Evolutionary conservation across 2,797 vertebrate species (phyloP), one percentile per base, ranked within the genome.

Genomic region (Todus mexicanus): DNA sequence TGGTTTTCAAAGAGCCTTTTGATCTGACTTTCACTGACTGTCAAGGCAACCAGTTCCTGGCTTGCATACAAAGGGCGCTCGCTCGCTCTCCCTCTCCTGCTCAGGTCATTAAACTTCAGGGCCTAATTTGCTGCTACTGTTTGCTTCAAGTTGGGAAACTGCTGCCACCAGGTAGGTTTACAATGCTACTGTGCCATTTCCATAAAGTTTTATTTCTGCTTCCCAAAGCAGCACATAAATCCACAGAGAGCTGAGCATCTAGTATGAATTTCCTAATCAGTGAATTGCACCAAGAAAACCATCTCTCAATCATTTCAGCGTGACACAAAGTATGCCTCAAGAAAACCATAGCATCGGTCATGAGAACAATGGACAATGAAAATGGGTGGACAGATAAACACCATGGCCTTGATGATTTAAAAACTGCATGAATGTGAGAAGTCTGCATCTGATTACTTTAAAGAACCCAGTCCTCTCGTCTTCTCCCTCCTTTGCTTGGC

Each of bases 1-100:
- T 13, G 33, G 26, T 75, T 96, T 96, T 92, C 79, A 90, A 90
- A 91, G 17, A 70, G 61, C 69, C 54, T 79, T 95, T 96, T 96
- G 89, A 92, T 95, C 70, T 94, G 84, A 60, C 68, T 85, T 78
- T 77, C 87, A 66, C 43, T 40, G 61, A 92, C 53, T 61, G 72
- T 57, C 84, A 85, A 75, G 89, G 93, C 60, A 92, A 87, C 69
- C 10, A 8, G 54, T 25, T 68, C 75, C 90, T 54, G 65, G 54
- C 84, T 80, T 85, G 87, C 84, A 60, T 42, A 63, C 81, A 93
- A 94, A 92, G 61, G 65, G n/a, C 5, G 1, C 43, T 82, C 5
- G 1, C 43, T 82, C 0, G 0, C 37, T 43, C 31, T 85, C 59
- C 38, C 31, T 51, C 33, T 13, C 35, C 66, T 63, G 4, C 43